A percentile compares a stretch with the other conserved stretches of the same genome.
Conservation (phyloP, 2,113 vertebrate species). For the Upupa epops region DNA sequence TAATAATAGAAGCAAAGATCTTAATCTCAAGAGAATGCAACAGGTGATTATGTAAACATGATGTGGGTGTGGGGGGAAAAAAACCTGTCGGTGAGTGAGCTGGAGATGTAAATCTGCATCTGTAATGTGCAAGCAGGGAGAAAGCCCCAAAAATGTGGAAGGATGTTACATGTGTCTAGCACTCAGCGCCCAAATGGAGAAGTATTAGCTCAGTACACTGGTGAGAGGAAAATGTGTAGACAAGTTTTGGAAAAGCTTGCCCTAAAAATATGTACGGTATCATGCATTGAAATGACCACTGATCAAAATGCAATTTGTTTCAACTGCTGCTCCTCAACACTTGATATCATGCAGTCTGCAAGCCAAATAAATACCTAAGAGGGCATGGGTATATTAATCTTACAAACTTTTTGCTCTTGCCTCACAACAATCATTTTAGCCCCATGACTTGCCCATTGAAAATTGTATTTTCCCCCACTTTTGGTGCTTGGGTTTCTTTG, state of each 20-base stretch:
- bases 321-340: conserved; percentile 15
- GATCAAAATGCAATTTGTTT: conserved; percentile 31
- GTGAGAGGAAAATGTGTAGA: neutral
- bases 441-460: neutral
- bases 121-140: neutral
- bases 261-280: neutral
- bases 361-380: conserved; percentile 44
- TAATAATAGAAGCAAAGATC: neutral
- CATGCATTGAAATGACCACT: neutral
- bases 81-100: neutral
- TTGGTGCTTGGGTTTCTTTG: neutral
- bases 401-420: neutral
- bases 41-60: neutral
- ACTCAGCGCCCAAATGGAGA: neutral
- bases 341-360: conserved; percentile 25
- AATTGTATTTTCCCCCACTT: neutral
- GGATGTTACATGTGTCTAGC: neutral
- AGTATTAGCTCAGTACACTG: neutral
- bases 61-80: neutral
- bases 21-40: neutral
- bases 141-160: neutral
- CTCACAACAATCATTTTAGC: neutral
- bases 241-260: neutral
- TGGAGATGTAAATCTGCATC: neutral
- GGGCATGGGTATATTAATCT: conserved; percentile 9